Conservation (phyloP, 37 sponge, comb jelly and placozoan species). For the Oopsacas minuta region DNA sequence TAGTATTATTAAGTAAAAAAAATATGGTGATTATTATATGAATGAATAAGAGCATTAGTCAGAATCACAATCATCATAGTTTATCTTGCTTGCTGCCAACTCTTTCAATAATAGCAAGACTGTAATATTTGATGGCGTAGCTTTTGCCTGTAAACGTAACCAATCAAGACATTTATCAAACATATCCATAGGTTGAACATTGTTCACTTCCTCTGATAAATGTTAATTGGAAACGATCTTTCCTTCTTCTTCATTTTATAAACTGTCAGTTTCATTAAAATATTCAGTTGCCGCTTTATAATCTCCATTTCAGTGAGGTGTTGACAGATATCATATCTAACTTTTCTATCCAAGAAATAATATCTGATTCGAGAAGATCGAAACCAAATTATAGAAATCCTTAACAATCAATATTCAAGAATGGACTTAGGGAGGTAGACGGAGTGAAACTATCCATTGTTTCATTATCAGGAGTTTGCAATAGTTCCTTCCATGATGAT, state of each 20-base stretch:
- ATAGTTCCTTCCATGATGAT: background rate
- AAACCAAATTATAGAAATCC: background rate
- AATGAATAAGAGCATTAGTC: background rate
- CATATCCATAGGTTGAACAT: background rate
- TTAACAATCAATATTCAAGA: background rate
- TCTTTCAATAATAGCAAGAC: background rate
- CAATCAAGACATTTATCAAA: background rate
- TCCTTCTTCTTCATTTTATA: background rate
- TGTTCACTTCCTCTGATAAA: background rate
- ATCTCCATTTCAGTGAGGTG: background rate
- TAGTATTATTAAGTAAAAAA: background rate
- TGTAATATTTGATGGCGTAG: background rate
- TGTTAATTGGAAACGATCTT: background rate
- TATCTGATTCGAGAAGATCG: background rate
- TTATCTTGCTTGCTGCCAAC: background rate
- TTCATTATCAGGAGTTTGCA: background rate
- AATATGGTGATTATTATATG: background rate
- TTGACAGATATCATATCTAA: background rate
- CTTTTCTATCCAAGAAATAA: background rate
- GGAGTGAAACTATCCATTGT: background rate
- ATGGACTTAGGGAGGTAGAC: background rate
- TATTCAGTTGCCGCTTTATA: background rate
- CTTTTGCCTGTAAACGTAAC: background rate
- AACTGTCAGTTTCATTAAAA: background rate
- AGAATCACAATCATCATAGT: background rate